Base-by-base conservation (phyloP, 2,888 invertebrate genomes). In the Platynereis dumerilii region DNA sequence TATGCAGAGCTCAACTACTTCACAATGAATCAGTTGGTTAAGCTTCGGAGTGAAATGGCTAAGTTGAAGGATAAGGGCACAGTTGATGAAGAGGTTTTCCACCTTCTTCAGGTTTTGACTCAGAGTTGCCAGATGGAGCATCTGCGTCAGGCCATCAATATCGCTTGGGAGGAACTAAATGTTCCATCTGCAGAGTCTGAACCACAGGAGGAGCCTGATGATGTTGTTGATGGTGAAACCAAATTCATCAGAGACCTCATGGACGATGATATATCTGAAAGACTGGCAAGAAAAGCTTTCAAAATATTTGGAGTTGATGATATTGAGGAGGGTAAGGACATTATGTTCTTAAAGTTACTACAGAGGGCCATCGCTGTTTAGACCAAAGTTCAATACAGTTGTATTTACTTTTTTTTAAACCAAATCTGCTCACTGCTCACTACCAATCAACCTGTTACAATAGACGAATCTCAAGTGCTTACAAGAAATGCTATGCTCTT, bases 1-100 rank as follows among this genome's bases (percentile, higher is more conserved):
- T 76, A 69, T 55, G 63, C 66, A 12, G 69, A 71, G n/a, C 71
- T 80, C 58, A 80, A 80, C 64, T 71, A 72, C 67, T 79, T 71
- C 70, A 77, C 77, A 5, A 76, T 76, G 7, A 75, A 75, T 48
- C 80, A 80, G 69, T 67, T 80, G n/a, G 77, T 80, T 2, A 73
- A 78, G 27, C 72, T 80, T 17, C 74, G 79, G 54, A 64, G 68
- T 57, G 73, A 78, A 53, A 55, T 79, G 28, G 71, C 76, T 22
- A 73, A 71, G 59, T 17, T 72, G n/a, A 17, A 15, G 26, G 34
- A 42, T 5, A 1, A 10, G 12, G n/a, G n/a, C n/a, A 22, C 5
- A 1, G 20, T 34, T 2, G n/a, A n/a, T n/a, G 28, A 52, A 10
- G n/a, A 28, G 15, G 56, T 63, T 20, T 48, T 57, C 10, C 42